Base-by-base conservation (phyloP, 2,888 invertebrate genomes). In the Scotopteryx bipunctaria region DNA sequence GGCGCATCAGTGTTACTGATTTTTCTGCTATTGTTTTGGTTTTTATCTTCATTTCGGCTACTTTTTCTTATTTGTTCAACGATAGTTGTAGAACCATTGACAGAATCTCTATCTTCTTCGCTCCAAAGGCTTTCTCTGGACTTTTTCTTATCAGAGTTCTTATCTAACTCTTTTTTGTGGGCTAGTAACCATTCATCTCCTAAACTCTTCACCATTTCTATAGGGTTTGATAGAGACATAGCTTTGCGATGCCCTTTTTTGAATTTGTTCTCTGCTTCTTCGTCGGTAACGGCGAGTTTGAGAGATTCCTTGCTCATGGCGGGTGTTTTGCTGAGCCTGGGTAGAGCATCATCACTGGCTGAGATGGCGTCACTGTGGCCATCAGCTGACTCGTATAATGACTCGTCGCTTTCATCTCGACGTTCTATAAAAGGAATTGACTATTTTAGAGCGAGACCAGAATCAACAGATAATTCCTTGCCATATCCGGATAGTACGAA, bases 81-180 rank as follows among this genome's bases (percentile, higher is more conserved):
- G 64, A 85, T 81, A 57, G 81, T 74, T 19, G 75, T 71, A 0
- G 86, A 87, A 0, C 84, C 89, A 19, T 85, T 78, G 33, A 88
- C 79, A 1, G 87, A 87, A 48, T 91, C 91, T 52, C 79, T 79
- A 46, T 88, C 88, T 63, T 90, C 89, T 61, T 90, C 90, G 45
- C 90, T 90, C 85, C 86, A 88, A n/a, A 89, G 78, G 40, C 88
- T 89, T 56, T 89, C 89, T 55, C 84, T 81, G 0, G 91, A 91
- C 55, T 91, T 91, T 59, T 86, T 89, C 59, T 83, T 90, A 32
- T 86, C 87, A 8, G 66, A 73, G 58, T 79, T 77, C 45, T 85
- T 89, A 11, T 89, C 89, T 5, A 79, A 47, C 21, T 88, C 88
- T 55, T 78, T 83, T 44, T 83, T 86, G 1, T 77, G 76, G 1